Evolutionary conservation across 2,888 invertebrate genomes (phyloP), one percentile per base, ranked within the genome.

Genomic region (Spilarctia lutea): DNA sequence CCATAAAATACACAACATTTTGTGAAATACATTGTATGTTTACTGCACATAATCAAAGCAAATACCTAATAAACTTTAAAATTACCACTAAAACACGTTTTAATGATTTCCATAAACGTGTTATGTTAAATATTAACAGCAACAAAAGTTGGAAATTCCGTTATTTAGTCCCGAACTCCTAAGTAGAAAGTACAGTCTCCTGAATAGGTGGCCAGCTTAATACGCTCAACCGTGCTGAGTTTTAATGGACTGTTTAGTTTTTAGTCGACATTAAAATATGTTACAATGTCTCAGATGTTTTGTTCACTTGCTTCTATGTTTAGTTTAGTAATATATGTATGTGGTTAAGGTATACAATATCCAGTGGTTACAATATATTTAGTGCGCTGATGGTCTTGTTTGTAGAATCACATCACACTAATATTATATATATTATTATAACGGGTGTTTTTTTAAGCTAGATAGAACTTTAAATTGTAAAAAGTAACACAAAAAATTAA

Each of bases 111-210:
- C 52, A n/a, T n/a, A 35, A 52, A 63, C 30, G 30, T 63, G 30
- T 30, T 63, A 63, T 63, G 63, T 63, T 63, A 3, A 68, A 48
- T 68, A 68, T 68, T 45, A 68, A 45, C 71, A 71, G 33, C 24
- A 48, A 18, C 48, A 33, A 71, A 77, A 74, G 33, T 69, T 65
- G 30, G 75, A 78, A 79, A 80, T 79, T 83, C 80, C 1, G 71
- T 13, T 16, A 27, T 74, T 69, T 84, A 76, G 68, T 24, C 13
- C 3, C 30, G 35, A 84, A 83, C 72, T 83, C 83, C 75, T 83
- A 76, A 84, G 81, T 83, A 81, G 70, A 78, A 79, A 81, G 75
- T 72, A 72, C 75, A 73, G 72, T 71, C 30, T 66, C 63, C 24
- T 13, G 65, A 83, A 75, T 71, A 80, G 52, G 72, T 78, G 65